Evolutionary conservation across 2,113 vertebrate species (phyloP).

Genomic region (Gavialis gangeticus): DNA sequence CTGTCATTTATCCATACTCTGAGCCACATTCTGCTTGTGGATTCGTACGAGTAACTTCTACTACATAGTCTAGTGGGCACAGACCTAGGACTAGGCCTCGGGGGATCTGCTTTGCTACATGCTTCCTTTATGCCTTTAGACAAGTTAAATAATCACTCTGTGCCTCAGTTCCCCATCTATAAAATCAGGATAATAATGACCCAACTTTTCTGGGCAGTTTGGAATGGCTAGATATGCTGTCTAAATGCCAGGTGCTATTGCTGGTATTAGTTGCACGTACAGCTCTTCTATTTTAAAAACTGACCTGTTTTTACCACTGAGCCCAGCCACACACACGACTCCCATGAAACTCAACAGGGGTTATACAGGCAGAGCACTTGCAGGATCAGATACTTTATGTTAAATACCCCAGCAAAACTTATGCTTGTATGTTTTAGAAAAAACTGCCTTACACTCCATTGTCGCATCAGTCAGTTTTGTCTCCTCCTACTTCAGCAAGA

Average conservation of each 20-base stretch:
- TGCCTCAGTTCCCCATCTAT: background rate
- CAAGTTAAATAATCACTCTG: background rate
- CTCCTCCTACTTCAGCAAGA: background rate
- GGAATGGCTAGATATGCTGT: fast-evolving
- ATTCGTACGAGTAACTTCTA: background rate
- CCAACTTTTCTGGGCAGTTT: background rate
- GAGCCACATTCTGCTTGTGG: background rate
- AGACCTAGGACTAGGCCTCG: no score
- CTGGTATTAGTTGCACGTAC: background rate
- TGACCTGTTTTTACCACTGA: background rate
- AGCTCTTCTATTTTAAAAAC: no score
- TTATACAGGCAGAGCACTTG: no score
- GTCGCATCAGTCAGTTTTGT: background rate
- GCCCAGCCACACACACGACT: background rate
- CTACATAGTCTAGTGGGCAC: no score
- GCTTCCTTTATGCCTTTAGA: no score
- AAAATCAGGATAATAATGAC: background rate
- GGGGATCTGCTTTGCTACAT: no score
- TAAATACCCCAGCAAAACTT: fast-evolving
- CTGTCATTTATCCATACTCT: background rate
- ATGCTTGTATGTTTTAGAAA: fast-evolving
- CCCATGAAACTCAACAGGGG: background rate
- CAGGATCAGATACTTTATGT: no score
- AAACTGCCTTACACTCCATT: no score
- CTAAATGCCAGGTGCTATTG: fast-evolving